These are phyloP conservation scores for Nesoenas mayeri DNA, from an alignment of 2,113 vertebrate genomes.

Conservation along the genomic window DNA sequence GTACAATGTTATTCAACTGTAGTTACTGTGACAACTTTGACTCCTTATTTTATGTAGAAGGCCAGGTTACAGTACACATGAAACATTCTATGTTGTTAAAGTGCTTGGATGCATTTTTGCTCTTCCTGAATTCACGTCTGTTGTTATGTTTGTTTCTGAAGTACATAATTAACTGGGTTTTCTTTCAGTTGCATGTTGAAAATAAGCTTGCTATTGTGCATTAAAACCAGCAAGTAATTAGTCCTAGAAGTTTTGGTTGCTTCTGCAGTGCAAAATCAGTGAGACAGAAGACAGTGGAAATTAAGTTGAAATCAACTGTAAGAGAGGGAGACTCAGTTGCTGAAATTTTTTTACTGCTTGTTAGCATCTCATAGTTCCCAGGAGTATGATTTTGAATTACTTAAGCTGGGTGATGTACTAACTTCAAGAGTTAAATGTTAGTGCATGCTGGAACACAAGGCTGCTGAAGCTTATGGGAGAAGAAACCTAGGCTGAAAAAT, in stretches of 20 bases:
- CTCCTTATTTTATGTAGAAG: background rate
- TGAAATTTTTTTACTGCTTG: background rate
- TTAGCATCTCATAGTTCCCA: background rate
- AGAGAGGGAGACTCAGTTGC: background rate
- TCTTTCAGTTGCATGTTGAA: background rate
- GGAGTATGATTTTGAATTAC: background rate
- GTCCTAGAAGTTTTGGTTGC: background rate
- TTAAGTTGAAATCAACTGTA: background rate
- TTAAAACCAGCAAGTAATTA: background rate
- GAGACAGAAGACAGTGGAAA: background rate
- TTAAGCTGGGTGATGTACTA: background rate
- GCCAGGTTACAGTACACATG: background rate
- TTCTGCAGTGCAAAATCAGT: background rate
- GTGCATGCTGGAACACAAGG: background rate
- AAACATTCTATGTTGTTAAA: background rate
- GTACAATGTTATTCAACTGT: background rate
- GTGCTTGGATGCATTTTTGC: background rate
- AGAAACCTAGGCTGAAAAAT: background rate
- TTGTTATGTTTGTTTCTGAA: background rate
- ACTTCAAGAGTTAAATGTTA: background rate
- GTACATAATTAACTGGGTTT: background rate
- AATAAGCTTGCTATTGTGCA: background rate
- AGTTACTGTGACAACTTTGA: background rate
- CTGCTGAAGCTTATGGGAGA: background rate
- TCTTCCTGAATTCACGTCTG: background rate